Percentiles rank a stretch among this genome's conserved stretches.
Conservation (phyloP, 1,140 invertebrate species). For the Drosophila elegans region DNA sequence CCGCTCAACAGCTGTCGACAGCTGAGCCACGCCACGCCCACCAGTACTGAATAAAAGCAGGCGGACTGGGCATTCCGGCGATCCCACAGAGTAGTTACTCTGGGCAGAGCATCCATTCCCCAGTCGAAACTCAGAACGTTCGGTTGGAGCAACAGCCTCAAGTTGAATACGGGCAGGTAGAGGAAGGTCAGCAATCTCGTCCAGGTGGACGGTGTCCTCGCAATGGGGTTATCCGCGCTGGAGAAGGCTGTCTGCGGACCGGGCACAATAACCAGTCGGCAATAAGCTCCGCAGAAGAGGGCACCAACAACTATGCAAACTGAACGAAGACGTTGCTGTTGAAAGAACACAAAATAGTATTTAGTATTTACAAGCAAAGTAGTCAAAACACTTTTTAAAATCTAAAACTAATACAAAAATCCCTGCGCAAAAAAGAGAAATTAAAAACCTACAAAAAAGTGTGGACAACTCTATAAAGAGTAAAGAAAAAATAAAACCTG, state of each 20-base stretch:
- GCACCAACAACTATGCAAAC: slow-evolving; percentile 87
- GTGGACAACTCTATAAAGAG: no score
- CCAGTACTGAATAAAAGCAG: slow-evolving; percentile 89
- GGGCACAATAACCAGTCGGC: slow-evolving; percentile 88
- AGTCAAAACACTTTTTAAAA: no score
- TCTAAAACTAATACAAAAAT: no score
- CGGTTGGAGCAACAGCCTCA: slow-evolving; percentile 92
- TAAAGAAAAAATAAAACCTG: no score
- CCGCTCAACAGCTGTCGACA: slow-evolving; percentile 44
- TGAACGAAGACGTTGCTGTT: slow-evolving; percentile 89
- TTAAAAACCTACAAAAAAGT: no score
- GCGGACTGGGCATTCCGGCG: slow-evolving; percentile 90
- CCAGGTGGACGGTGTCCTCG: slow-evolving; percentile 89
- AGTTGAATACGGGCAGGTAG: slow-evolving; percentile 95
- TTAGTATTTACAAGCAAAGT: no score
- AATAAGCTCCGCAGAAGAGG: slow-evolving; percentile 87
- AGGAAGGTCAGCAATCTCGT: slow-evolving; percentile 93
- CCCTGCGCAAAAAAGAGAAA: no score
- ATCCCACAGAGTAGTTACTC: slow-evolving; percentile 91
- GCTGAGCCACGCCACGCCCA: slow-evolving; percentile 85
- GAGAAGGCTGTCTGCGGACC: slow-evolving; percentile 91
- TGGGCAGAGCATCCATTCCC: slow-evolving; percentile 97
- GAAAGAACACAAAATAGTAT: background rate
- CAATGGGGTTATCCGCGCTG: slow-evolving; percentile 95
- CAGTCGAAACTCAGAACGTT: slow-evolving; percentile 95